Base-by-base conservation (phyloP, 2,888 invertebrate genomes). In the Stenichneumon culpator region DNA sequence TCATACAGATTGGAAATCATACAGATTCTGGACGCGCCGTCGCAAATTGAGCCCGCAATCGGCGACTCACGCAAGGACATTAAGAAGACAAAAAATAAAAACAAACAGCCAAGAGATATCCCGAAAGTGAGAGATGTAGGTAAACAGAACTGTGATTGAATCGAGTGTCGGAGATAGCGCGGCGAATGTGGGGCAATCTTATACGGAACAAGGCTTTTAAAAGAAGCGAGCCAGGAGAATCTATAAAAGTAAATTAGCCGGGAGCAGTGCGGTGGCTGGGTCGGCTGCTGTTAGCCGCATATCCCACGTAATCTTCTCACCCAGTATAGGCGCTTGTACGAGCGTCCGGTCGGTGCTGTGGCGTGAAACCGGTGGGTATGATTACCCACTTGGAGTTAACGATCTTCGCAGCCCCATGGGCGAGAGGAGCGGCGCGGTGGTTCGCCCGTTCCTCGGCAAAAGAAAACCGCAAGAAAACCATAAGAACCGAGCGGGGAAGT, bases 381-480 rank as follows among this genome's bases (percentile, higher is more conserved):
- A 92, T 92, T 92, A 92, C 91, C 92, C 91, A 92, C 92, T 92
- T 92, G 91, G 86, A 91, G 91, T 91, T 91, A 92, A 92, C 91
- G 91, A 91, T 91, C 91, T 89, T 87, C 86, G 89, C 86, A 88
- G 89, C 87, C 85, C 87, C 82, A 78, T 77, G 74, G 74, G 67
- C 32, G 74, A 70, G 77, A 79, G 72, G 44, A 44, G 44, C 44
- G 3, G 44, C 44, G 44, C 44, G 44, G 44, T 70, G 72, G 79
- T 79, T 74, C 70, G 75, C 89, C 88, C 85, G 86, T 89, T 88
- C 88, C 88, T 89, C 87, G 86, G 89, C 39, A 44, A 90, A 89
- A 90, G 82, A 91, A 91, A 91, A 90, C 90, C 90, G 89, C 90
- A 90, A 90, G 90, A 85, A 89, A 88, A 89, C 86, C 89, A 86